These are phyloP conservation scores for Romanogobio albipinnatus DNA, from an alignment of 2,113 vertebrate genomes.

Conservation along the genomic window DNA sequence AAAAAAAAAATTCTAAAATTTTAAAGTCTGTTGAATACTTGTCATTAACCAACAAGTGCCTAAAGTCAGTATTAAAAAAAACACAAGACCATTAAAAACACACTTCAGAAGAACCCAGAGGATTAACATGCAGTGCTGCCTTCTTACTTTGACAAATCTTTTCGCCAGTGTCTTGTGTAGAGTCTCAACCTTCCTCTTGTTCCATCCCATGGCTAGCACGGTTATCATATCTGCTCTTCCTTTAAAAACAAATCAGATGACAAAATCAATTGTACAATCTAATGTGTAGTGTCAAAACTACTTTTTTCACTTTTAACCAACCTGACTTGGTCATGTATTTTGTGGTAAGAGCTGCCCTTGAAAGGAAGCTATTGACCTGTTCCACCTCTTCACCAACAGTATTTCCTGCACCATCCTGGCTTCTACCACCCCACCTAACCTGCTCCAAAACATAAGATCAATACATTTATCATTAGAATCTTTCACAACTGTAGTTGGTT, in stretches of 20 bases:
- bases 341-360: slow-evolving; percentile 35
- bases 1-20: no score
- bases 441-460: slow-evolving; percentile 19
- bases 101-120: not conserved
- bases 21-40: no score
- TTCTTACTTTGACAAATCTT: slow-evolving; percentile 36
- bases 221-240: slow-evolving; percentile 28
- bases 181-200: slow-evolving; percentile 24
- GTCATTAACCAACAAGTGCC: no score
- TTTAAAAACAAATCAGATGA: slow-evolving; percentile 10
- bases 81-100: no score
- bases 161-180: slow-evolving; percentile 27
- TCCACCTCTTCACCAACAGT: slow-evolving; percentile 14
- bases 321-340: slow-evolving; percentile 42
- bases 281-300: not conserved
- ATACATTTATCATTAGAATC: not conserved
- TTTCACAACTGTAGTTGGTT: not conserved
- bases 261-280: not conserved
- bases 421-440: slow-evolving; percentile 36
- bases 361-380: slow-evolving; percentile 8
- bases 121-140: not conserved
- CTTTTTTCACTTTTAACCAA: not conserved
- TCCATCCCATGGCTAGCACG: not conserved
- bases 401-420: slow-evolving; percentile 31
- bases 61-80: no score